Percentiles rank a stretch among this genome's conserved stretches.
phyloP scores from a whole-genome alignment of 2,113 vertebrate genomes.

The Oreotrochilus melanogaster region DNA sequence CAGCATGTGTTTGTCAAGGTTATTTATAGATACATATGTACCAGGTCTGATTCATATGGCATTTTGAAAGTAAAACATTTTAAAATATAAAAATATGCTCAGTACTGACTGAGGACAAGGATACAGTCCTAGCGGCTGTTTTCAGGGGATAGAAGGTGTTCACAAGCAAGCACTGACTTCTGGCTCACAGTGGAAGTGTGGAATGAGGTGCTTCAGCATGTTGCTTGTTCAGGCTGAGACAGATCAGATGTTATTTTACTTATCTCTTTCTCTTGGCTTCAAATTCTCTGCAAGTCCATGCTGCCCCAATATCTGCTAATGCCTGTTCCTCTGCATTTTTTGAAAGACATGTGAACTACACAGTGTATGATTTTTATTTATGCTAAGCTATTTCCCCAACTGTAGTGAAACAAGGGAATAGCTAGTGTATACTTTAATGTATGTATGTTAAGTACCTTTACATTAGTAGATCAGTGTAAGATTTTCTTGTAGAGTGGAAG shows the following conservation, averaged over 20 bases:
- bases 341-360: not conserved
- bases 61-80: constrained; percentile 17
- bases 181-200: not conserved
- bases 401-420: not conserved
- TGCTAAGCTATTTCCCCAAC: not conserved
- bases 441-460: not conserved
- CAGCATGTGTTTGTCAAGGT: not conserved
- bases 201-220: not conserved
- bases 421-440: not conserved
- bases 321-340: not conserved
- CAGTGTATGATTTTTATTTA: not conserved
- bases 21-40: not conserved
- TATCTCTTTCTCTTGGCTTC: not conserved
- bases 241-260: constrained; percentile 1
- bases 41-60: not conserved
- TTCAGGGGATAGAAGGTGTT: not conserved
- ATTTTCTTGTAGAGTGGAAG: not conserved
- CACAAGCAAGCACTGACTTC: not conserved
- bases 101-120: not conserved
- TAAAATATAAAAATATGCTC: not conserved
- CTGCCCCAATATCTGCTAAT: not conserved
- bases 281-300: not conserved
- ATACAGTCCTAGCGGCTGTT: not conserved
- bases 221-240: not conserved
- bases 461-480: not conserved